Evolutionary conservation across 2,113 vertebrate species (phyloP).

Genomic region (Theristicus caerulescens): DNA sequence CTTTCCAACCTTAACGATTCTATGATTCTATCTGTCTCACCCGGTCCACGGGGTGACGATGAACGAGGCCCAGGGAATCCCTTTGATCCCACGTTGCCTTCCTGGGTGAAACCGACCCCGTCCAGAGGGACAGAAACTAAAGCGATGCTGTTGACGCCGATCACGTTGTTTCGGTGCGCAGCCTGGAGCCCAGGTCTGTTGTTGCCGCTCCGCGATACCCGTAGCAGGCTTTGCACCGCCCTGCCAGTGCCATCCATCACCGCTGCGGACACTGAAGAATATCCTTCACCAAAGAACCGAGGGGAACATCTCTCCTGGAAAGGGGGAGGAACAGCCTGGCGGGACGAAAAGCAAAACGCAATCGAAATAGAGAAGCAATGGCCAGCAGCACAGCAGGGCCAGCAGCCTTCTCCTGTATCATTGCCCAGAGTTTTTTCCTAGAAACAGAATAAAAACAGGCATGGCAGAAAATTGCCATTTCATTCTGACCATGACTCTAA

Average conservation of each 20-base stretch:
- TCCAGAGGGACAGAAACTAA: not conserved
- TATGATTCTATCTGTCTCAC: not conserved
- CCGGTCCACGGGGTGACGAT: not conserved
- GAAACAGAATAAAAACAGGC: not conserved
- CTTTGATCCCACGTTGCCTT: not conserved
- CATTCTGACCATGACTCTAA: not conserved
- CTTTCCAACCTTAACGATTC: too few relatives aligned
- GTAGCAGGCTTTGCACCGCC: not conserved
- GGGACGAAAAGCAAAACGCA: not conserved
- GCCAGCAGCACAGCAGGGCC: not conserved
- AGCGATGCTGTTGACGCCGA: not conserved
- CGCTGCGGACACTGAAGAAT: not conserved
- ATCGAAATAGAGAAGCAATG: not conserved
- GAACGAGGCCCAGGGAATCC: not conserved
- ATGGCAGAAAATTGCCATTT: not conserved
- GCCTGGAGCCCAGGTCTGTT: not conserved
- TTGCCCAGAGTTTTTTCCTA: not conserved
- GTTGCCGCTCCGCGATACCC: not conserved
- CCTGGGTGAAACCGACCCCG: not conserved
- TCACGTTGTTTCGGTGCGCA: accelerated
- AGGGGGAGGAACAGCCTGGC: not conserved
- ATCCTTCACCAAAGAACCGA: not conserved
- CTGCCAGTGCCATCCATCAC: not conserved
- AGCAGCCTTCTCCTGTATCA: not conserved
- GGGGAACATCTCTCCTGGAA: not conserved